Conservation (phyloP, 30 jellyfish, hydroid and myxozoan species). For the Turritopsis rubra region DNA sequence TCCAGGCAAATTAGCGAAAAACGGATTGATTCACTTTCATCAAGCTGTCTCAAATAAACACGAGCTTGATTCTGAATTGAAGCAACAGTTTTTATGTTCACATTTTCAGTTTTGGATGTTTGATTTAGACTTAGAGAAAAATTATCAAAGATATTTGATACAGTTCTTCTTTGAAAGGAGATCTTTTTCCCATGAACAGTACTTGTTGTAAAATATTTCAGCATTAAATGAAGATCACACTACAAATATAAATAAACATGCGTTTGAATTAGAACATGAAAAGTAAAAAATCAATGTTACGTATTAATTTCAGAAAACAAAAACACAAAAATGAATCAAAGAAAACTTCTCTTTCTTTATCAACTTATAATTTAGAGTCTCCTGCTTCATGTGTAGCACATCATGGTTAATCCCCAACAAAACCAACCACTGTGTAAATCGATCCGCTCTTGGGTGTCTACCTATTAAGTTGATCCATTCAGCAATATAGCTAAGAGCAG, state of each 20-base stretch:
- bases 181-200: not conserved
- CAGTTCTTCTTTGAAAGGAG: not conserved
- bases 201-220: not conserved
- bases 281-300: not conserved
- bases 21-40: conserved; percentile 21
- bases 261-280: not conserved
- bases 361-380: no score
- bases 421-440: no score
- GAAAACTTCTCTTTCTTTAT: no score
- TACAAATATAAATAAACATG: no score
- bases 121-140: not conserved
- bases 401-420: no score
- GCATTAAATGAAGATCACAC: not conserved
- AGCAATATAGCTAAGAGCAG: no score
- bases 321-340: no score
- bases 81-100: conserved; percentile 48
- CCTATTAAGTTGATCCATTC: no score
- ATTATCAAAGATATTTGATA: not conserved
- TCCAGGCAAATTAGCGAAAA: conserved; percentile 22
- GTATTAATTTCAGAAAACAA: no score
- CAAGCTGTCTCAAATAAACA: conserved; percentile 27
- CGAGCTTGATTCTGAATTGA: conserved; percentile 51
- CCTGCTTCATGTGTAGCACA: no score
- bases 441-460: no score
- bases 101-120: conserved; percentile 6